phyloP scores from a whole-genome alignment of 2,888 invertebrate species.

The Deilephila porcellus region DNA sequence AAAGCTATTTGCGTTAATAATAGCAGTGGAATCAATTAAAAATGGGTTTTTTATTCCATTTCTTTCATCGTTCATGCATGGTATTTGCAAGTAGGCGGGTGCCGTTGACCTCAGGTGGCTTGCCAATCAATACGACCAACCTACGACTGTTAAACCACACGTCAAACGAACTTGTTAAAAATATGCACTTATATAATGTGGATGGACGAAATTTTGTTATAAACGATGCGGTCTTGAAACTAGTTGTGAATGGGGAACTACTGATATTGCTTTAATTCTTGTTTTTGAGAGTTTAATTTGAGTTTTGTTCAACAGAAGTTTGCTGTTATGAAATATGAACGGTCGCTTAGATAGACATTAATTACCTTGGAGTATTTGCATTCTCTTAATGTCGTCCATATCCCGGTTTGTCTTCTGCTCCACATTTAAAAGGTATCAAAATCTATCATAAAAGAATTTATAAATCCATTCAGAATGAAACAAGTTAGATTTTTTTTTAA shows the following conservation, averaged over 20 bases:
- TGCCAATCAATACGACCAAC: conserved; percentile 65
- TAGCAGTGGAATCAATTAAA: conserved; percentile 36
- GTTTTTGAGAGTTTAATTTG: neutral
- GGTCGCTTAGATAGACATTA: neutral
- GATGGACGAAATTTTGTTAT: neutral
- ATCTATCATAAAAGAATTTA: no score
- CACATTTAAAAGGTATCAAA: no score
- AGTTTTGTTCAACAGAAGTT: neutral
- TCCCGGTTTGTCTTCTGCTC: no score
- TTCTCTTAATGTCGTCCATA: no score
- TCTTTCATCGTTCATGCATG: conserved; percentile 56
- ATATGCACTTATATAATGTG: conserved; percentile 2
- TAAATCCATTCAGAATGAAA: no score
- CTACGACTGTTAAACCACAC: conserved; percentile 26
- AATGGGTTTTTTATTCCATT: conserved; percentile 25
- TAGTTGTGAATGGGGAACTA: conserved; percentile 5
- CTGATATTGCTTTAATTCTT: neutral
- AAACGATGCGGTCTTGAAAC: neutral
- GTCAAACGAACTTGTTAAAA: conserved; percentile 22
- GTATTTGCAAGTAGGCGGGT: conserved; percentile 60
- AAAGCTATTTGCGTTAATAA: conserved; percentile 40
- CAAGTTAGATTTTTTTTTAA: no score
- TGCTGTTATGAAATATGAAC: neutral
- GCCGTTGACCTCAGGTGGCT: conserved; percentile 54
- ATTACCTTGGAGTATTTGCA: neutral